A percentile compares a stretch with the other conserved stretches of the same genome.
phyloP scores from a whole-genome alignment of 2,888 invertebrate genomes.

The Tetragnatha montana region DNA sequence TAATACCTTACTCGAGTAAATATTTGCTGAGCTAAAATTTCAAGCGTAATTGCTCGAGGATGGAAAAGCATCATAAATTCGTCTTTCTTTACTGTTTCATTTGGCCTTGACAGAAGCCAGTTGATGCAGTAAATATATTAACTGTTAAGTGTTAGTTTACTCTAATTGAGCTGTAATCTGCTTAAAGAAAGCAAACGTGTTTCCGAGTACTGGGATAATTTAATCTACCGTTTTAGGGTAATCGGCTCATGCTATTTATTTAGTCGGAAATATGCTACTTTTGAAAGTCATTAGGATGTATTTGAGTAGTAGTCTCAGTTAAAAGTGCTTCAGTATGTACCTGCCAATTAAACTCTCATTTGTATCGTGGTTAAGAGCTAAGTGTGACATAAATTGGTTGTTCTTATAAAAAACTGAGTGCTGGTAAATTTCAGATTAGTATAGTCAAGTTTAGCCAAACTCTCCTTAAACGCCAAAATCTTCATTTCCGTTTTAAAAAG shows the following conservation, averaged over 20 bases:
- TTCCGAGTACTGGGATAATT: constrained; percentile 38
- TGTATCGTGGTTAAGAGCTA: too few species aligned
- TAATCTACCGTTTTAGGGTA: constrained; percentile 42
- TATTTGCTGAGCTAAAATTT: neutral
- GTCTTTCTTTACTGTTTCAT: neutral
- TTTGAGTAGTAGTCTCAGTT: too few species aligned
- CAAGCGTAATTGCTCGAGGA: neutral
- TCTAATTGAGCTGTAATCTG: constrained; percentile 55
- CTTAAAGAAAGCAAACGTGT: constrained; percentile 54
- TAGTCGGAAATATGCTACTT: neutral
- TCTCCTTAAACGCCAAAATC: too few species aligned
- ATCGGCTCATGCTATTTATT: constrained; percentile 28
- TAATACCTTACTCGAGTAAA: too few species aligned
- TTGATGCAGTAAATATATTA: constrained; percentile 30
- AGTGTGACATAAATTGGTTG: too few species aligned
- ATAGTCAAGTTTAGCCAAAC: too few species aligned
- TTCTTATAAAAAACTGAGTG: too few species aligned
- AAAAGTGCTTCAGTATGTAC: too few species aligned
- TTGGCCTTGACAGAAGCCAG: constrained; percentile 26
- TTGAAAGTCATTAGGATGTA: neutral
- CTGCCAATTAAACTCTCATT: too few species aligned
- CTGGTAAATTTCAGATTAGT: too few species aligned
- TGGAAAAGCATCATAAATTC: neutral
- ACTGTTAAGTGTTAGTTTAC: constrained; percentile 31
- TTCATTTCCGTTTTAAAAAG: too few species aligned